A percentile compares a stretch with the other conserved stretches of the same genome.
phyloP scores from a whole-genome alignment of 1,140 invertebrate genomes.

The Andrena cerasifolii region DNA sequence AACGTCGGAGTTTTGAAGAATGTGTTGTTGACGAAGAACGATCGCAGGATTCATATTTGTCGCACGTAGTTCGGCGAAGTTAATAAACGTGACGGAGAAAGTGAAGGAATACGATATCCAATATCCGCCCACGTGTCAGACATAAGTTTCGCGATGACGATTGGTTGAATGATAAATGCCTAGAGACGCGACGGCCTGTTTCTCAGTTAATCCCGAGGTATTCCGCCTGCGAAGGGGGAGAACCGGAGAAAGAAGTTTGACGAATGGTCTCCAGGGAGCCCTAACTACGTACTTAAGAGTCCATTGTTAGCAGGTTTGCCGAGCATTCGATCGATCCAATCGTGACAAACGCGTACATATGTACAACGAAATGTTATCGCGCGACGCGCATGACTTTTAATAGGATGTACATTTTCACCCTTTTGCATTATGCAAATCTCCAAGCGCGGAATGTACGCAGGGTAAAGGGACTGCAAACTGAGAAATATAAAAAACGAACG shows the following conservation, averaged over 20 bases:
- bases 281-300: not conserved
- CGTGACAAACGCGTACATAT: not conserved
- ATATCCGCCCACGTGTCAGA: not conserved
- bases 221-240: no score
- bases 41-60: no score
- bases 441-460: no score
- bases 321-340: conserved; percentile 9
- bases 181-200: no score
- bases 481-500: no score
- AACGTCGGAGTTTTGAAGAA: no score
- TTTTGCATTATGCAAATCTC: not conserved
- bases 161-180: conserved; percentile 1
- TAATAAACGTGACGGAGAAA: not conserved
- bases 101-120: no score
- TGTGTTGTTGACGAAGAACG: no score
- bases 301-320: conserved; percentile 9
- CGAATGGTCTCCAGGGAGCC: not conserved
- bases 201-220: not conserved
- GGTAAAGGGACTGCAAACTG: no score
- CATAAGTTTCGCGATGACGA: not conserved
- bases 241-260: not conserved
- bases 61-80: not conserved
- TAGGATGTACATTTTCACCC: not conserved
- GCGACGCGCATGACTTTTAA: not conserved
- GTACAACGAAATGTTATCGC: conserved; percentile 24